Conservation (phyloP, 2,888 invertebrate species). For the Hoplodrina blanda region DNA sequence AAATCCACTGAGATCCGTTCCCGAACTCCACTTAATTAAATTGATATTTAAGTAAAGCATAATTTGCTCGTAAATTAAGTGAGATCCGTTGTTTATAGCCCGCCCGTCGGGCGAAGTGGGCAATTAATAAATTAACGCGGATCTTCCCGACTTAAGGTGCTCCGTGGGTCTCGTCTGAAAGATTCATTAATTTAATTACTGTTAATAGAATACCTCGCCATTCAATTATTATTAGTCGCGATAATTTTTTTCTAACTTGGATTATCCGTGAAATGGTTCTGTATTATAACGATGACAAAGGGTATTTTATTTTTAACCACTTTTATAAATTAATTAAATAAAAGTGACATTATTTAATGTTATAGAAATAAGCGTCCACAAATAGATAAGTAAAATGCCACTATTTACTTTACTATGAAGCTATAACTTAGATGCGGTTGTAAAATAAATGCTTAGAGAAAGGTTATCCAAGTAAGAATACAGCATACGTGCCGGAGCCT, state of each 20-base stretch:
- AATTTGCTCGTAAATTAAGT: constrained; percentile 90
- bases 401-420: background rate
- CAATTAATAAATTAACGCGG: constrained; percentile 90
- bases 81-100: constrained; percentile 89
- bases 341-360: background rate
- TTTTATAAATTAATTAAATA: background rate
- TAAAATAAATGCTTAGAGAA: constrained; percentile 16
- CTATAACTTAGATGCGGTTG: background rate
- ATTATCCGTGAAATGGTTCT: constrained; percentile 16
- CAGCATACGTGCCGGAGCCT: constrained; percentile 35
- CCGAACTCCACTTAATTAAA: constrained; percentile 89
- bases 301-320: constrained; percentile 10
- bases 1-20: constrained; percentile 83
- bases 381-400: background rate
- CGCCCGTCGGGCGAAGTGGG: constrained; percentile 82
- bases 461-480: constrained; percentile 25
- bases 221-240: constrained; percentile 63
- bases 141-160: constrained; percentile 86
- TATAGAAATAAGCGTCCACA: background rate
- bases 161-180: constrained; percentile 79
- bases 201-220: constrained; percentile 68
- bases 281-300: constrained; percentile 16
- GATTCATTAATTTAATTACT: constrained; percentile 88
- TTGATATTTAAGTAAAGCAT: constrained; percentile 91
- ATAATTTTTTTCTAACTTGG: constrained; percentile 44